Percentiles rank a stretch among this genome's conserved stretches.
Conservation (phyloP, 2,113 vertebrate genomes). For the Sterna hirundo region DNA sequence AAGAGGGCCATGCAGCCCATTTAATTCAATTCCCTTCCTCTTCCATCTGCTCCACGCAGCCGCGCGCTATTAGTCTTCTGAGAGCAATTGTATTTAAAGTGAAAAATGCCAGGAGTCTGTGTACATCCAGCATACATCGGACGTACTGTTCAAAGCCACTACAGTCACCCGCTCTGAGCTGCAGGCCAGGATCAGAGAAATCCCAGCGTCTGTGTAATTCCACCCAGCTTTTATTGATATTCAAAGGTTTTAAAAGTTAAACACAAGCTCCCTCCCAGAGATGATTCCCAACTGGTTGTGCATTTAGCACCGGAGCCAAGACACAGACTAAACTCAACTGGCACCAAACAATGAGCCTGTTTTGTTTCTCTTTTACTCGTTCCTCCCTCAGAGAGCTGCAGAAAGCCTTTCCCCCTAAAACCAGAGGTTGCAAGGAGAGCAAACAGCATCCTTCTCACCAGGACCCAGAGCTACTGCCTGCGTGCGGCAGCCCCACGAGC, state of each 20-base stretch:
- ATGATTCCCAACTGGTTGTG: background rate
- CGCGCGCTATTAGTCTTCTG: slow-evolving; percentile 10
- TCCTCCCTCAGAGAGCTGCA: background rate
- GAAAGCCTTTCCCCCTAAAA: background rate
- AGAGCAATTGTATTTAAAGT: slow-evolving; percentile 34
- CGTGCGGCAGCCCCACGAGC: accelerated
- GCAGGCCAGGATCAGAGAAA: background rate
- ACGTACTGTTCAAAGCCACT: background rate
- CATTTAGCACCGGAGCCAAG: background rate
- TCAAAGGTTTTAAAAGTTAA: background rate
- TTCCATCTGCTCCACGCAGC: background rate
- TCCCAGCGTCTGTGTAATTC: background rate
- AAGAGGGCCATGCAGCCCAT: background rate
- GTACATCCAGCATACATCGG: background rate
- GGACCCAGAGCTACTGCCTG: accelerated
- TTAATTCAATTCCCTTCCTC: slow-evolving; percentile 38
- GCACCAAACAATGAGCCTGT: background rate
- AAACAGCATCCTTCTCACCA: background rate
- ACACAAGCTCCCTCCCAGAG: background rate
- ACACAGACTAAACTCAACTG: background rate
- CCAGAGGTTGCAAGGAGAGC: background rate
- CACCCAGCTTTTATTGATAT: background rate
- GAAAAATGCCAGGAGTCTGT: background rate
- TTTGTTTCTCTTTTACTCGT: background rate
- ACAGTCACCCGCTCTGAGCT: background rate